A percentile compares a stretch with the other conserved stretches of the same genome.
These are phyloP conservation scores for Mesorhabditis belari DNA, from an alignment of 2,888 invertebrate genomes.

Conservation along the genomic window DNA sequence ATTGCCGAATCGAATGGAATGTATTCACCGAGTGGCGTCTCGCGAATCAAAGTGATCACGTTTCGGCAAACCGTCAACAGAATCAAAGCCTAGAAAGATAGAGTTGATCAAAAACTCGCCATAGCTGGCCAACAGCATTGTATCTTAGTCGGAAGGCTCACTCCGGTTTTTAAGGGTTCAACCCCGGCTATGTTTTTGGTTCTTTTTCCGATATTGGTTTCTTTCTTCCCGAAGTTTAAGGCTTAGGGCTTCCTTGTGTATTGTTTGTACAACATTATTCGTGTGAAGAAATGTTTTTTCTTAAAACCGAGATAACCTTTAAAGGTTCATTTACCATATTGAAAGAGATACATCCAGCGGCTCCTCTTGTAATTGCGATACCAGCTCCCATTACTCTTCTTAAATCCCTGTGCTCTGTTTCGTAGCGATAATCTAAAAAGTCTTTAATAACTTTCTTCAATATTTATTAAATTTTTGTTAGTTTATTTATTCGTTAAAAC, in stretches of 20 bases:
- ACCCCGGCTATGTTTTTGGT: too few relatives aligned
- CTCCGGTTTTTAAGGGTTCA: too few relatives aligned
- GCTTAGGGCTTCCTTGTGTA: too few relatives aligned
- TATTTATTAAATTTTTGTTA: not conserved
- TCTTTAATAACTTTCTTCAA: not conserved
- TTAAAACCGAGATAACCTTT: too few relatives aligned
- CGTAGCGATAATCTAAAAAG: slow-evolving; percentile 77
- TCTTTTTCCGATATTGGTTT: too few relatives aligned
- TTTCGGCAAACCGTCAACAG: slow-evolving; percentile 77
- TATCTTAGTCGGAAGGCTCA: too few relatives aligned
- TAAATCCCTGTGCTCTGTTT: slow-evolving; percentile 88
- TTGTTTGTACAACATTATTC: too few relatives aligned
- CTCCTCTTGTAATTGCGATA: slow-evolving; percentile 79
- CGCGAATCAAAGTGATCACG: slow-evolving; percentile 82
- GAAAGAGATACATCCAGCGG: slow-evolving; percentile 6
- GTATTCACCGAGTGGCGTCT: slow-evolving; percentile 85
- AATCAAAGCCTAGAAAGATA: slow-evolving; percentile 84
- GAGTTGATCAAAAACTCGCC: slow-evolving; percentile 67
- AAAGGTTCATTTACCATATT: not conserved
- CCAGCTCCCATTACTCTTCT: slow-evolving; percentile 94
- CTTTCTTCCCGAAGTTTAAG: too few relatives aligned
- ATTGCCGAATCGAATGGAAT: slow-evolving; percentile 89
- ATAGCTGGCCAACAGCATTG: slow-evolving; percentile 8
- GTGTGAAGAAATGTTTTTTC: too few relatives aligned
- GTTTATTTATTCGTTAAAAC: slow-evolving; percentile 49